phyloP scores from a whole-genome alignment of 2,888 invertebrate genomes.

The Watsonalla cultraria region DNA sequence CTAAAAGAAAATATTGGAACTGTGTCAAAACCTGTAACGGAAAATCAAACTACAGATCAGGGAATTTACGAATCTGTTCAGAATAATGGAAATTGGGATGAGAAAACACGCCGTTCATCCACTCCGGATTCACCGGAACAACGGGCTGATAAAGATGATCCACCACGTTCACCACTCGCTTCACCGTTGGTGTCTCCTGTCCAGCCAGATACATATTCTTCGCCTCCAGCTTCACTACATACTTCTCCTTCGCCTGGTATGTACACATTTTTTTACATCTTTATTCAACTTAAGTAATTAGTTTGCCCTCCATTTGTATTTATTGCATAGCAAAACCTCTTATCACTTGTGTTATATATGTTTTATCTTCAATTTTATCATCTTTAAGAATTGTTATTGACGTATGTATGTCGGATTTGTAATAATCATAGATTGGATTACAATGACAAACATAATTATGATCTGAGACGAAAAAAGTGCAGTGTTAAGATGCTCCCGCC shows the following conservation, averaged over 20 bases:
- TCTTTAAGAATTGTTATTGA: slow-evolving; percentile 31
- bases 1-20: slow-evolving; percentile 41
- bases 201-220: slow-evolving; percentile 41
- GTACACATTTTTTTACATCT: slow-evolving; percentile 23
- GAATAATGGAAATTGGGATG: slow-evolving; percentile 58
- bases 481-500: too few species aligned
- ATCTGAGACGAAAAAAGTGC: not conserved
- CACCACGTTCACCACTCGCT: slow-evolving; percentile 48
- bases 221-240: slow-evolving; percentile 46
- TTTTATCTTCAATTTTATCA: slow-evolving; percentile 45
- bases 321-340: slow-evolving; percentile 14
- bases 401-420: slow-evolving; percentile 16
- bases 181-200: slow-evolving; percentile 64
- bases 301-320: slow-evolving; percentile 4
- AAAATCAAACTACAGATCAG: slow-evolving; percentile 37
- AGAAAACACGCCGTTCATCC: slow-evolving; percentile 59
- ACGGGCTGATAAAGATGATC: slow-evolving; percentile 42
- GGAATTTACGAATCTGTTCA: slow-evolving; percentile 55
- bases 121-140: slow-evolving; percentile 58
- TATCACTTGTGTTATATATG: slow-evolving; percentile 41
- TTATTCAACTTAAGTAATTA: not conserved
- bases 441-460: not conserved
- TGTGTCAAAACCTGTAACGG: slow-evolving; percentile 29
- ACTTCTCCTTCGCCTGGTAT: slow-evolving; percentile 61
- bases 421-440: not conserved